These are phyloP conservation scores for Chromobotia macracanthus DNA, from an alignment of 2,797 vertebrate species.

Conservation along the genomic window DNA sequence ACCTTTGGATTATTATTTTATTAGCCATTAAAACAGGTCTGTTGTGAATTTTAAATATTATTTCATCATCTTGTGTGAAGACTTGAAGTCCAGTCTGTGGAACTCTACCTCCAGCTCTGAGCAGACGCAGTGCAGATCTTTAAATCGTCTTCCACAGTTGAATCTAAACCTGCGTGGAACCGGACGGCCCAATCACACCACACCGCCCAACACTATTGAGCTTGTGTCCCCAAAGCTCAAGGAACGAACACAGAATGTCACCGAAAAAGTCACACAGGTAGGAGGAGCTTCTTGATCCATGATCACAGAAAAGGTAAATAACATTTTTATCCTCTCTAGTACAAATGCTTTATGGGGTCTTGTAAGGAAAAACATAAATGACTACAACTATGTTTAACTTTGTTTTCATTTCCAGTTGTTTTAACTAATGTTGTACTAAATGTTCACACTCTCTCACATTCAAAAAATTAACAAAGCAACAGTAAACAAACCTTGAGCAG, in stretches of 20 bases:
- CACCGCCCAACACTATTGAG: constrained; percentile 83
- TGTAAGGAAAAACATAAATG: too few relatives aligned
- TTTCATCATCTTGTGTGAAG: constrained; percentile 32
- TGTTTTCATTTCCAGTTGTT: too few relatives aligned
- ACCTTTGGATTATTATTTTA: too few relatives aligned
- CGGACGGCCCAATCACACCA: constrained; percentile 74
- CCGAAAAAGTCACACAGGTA: constrained; percentile 94
- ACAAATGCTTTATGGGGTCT: too few relatives aligned
- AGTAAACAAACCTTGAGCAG: too few relatives aligned
- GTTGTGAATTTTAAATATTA: background rate
- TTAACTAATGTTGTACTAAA: background rate
- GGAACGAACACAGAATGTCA: constrained; percentile 90
- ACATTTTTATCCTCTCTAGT: too few relatives aligned
- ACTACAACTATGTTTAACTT: too few relatives aligned
- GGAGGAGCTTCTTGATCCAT: background rate
- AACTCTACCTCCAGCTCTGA: constrained; percentile 70
- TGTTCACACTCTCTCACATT: background rate
- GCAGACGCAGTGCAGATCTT: constrained; percentile 70
- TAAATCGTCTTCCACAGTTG: constrained; percentile 82
- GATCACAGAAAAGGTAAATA: background rate
- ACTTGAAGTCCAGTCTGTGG: constrained; percentile 47
- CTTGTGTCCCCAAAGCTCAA: constrained; percentile 90
- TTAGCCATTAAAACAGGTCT: background rate
- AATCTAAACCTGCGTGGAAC: constrained; percentile 77
- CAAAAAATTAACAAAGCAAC: too few relatives aligned